These are phyloP conservation scores for Porites rus DNA, from an alignment of 92 coral and sea anemone genomes.

Conservation along the genomic window DNA sequence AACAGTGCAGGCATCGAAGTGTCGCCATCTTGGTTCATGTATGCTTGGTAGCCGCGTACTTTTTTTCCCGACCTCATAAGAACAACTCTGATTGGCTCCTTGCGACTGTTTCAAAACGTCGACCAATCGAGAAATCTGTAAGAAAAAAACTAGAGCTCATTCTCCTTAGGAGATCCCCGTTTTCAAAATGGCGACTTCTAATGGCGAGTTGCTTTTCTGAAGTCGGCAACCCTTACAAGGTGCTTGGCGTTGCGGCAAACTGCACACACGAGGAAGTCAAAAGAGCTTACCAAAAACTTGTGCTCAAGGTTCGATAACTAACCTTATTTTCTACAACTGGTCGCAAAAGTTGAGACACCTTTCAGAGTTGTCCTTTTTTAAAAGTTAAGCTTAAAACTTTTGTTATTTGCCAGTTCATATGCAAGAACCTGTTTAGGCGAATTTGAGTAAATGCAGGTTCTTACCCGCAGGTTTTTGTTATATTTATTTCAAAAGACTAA, in stretches of 20 bases:
- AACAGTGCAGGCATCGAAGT: neutral
- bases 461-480: too few relatives aligned
- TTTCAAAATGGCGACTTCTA: constrained; percentile 63
- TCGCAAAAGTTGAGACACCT: too few relatives aligned
- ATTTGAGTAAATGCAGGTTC: too few relatives aligned
- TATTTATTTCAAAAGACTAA: too few relatives aligned
- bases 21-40: constrained; percentile 20
- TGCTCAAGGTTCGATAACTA: constrained; percentile 63
- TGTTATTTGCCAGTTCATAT: too few relatives aligned
- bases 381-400: too few relatives aligned
- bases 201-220: neutral
- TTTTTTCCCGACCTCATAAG: neutral
- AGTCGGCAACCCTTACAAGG: constrained; percentile 65
- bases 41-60: constrained; percentile 40
- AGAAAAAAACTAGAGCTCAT: constrained; percentile 15
- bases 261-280: constrained; percentile 83
- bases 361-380: too few relatives aligned
- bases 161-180: constrained; percentile 17
- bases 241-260: constrained; percentile 77
- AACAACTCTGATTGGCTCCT: constrained; percentile 47
- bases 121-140: constrained; percentile 49
- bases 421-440: too few relatives aligned
- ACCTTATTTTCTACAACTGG: neutral
- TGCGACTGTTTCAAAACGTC: too few relatives aligned
- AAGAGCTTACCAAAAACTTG: constrained; percentile 80